Conservation (phyloP, 2,888 invertebrate genomes). For the Idaea straminata region DNA sequence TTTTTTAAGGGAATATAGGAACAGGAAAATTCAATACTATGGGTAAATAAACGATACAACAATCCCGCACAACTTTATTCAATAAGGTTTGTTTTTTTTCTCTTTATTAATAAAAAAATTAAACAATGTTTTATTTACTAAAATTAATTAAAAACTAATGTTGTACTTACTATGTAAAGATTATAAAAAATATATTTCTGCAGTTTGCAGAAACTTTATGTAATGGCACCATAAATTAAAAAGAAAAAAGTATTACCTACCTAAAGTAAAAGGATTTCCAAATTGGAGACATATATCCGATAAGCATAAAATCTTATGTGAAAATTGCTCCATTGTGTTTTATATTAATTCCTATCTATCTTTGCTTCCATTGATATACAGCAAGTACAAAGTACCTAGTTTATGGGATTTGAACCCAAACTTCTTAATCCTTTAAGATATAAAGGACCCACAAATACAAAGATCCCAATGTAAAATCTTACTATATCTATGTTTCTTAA, state of each 20-base stretch:
- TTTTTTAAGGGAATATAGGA: slow-evolving; percentile 27
- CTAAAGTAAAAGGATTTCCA: slow-evolving; percentile 41
- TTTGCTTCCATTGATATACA: background rate
- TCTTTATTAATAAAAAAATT: slow-evolving; percentile 11
- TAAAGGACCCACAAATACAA: background rate
- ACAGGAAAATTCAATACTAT: slow-evolving; percentile 5
- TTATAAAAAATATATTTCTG: slow-evolving; percentile 5
- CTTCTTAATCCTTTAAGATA: background rate
- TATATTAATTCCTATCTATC: background rate
- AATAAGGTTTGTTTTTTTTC: background rate
- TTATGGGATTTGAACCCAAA: slow-evolving; percentile 12
- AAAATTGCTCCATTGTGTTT: slow-evolving; percentile 13
- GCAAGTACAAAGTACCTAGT: background rate
- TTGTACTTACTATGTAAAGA: slow-evolving; percentile 3
- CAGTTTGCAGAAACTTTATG: slow-evolving; percentile 29
- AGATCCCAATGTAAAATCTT: background rate
- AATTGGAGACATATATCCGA: slow-evolving; percentile 42
- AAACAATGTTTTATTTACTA: background rate
- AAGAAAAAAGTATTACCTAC: slow-evolving; percentile 33
- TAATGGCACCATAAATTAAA: slow-evolving; percentile 66
- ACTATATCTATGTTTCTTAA: too few relatives aligned
- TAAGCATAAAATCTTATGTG: slow-evolving; percentile 11
- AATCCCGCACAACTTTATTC: slow-evolving; percentile 44
- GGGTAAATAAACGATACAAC: slow-evolving; percentile 54
- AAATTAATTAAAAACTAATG: background rate